Percentiles rank a stretch among this genome's conserved stretches.
Evolutionary conservation across 2,888 invertebrate genomes (phyloP).

Genomic region (Eretmocerus hayati): DNA sequence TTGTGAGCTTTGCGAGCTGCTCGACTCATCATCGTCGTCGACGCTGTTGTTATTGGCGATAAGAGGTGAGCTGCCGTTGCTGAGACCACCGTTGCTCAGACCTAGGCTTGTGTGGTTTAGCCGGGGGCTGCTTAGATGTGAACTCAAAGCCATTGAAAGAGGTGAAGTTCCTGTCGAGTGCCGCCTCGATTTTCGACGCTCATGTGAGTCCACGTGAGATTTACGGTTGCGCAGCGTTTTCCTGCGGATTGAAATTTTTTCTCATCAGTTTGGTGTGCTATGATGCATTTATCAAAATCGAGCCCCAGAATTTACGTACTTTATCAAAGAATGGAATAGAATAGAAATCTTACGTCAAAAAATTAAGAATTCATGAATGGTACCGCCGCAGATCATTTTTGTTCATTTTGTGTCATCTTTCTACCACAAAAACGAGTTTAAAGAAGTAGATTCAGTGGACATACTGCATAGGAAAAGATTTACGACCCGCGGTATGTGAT

Average conservation of each 20-base stretch:
- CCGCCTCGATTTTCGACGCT: constrained; percentile 71
- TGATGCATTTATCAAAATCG: too few species aligned
- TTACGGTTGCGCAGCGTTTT: constrained; percentile 68
- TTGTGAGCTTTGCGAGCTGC: constrained; percentile 56
- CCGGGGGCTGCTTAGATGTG: constrained; percentile 38
- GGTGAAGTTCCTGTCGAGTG: constrained; percentile 66
- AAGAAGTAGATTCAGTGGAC: too few species aligned
- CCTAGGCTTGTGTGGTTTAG: constrained; percentile 39
- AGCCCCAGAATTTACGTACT: too few species aligned
- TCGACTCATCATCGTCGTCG: constrained; percentile 53
- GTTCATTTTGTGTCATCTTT: too few species aligned
- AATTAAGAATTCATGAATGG: too few species aligned
- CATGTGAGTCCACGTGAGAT: constrained; percentile 55
- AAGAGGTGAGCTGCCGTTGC: constrained; percentile 26
- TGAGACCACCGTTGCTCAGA: constrained; percentile 37
- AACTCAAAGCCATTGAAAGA: constrained; percentile 40
- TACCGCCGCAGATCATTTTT: too few species aligned
- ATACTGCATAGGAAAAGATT: too few species aligned
- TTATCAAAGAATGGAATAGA: too few species aligned
- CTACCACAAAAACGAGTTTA: too few species aligned
- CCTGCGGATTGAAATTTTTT: constrained; percentile 45
- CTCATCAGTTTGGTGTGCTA: not conserved
- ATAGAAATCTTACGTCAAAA: too few species aligned
- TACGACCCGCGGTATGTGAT: too few species aligned
- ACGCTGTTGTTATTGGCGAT: constrained; percentile 4